Evolutionary conservation across 2,113 vertebrate species (phyloP).

Genomic region (Abramis brama): DNA sequence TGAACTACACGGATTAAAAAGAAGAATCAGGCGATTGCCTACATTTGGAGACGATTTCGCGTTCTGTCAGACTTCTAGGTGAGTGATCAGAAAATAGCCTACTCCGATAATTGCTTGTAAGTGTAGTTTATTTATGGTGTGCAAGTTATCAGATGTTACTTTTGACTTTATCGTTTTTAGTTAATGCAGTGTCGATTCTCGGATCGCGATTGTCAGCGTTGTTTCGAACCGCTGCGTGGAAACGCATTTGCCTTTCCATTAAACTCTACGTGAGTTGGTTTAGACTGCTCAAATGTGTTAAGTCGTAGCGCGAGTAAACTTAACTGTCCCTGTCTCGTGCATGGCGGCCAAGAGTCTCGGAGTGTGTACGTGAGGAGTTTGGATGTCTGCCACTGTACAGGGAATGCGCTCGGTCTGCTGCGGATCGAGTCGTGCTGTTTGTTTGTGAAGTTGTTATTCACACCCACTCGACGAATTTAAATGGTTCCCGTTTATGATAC

Average conservation of each 20-base stretch:
- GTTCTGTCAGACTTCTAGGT: slow-evolving; percentile 67
- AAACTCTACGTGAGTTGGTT: background rate
- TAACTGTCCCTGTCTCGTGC: slow-evolving; percentile 40
- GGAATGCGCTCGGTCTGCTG: slow-evolving; percentile 44
- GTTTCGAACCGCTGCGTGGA: background rate
- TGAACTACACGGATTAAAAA: background rate
- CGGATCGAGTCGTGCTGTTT: slow-evolving; percentile 49
- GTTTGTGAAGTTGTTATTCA: slow-evolving; percentile 13
- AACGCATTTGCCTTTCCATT: background rate
- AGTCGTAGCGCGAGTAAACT: background rate
- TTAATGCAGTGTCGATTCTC: background rate
- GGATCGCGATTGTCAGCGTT: background rate
- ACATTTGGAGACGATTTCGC: slow-evolving; percentile 52
- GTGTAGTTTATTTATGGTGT: background rate
- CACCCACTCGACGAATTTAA: background rate
- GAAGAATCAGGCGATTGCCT: background rate
- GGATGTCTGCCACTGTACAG: slow-evolving; percentile 61
- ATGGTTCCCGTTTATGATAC: background rate
- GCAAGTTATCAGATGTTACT: background rate
- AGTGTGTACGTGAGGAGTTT: slow-evolving; percentile 57
- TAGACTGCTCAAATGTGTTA: background rate
- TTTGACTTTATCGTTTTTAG: background rate
- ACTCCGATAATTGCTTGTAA: background rate
- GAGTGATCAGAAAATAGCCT: slow-evolving; percentile 52
- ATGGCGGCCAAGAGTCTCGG: slow-evolving; percentile 74